Evolutionary conservation across 2,888 invertebrate species (phyloP).

Genomic region (Dusona sp.): DNA sequence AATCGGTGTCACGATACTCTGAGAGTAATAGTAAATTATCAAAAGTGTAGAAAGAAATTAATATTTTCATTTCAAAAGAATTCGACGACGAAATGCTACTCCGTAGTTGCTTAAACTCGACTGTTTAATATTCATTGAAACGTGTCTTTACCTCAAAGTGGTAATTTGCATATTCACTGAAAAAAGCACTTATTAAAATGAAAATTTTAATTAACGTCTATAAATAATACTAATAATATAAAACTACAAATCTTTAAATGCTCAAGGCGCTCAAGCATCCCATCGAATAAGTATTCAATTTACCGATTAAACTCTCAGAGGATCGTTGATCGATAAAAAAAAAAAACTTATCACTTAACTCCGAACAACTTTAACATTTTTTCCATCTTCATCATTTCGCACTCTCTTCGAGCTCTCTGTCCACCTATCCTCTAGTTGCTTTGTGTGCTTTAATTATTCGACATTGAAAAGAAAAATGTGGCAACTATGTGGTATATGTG

Average conservation of each 20-base stretch:
- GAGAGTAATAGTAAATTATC: not conserved
- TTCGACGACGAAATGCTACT: not conserved
- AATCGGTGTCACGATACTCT: conserved; percentile 30
- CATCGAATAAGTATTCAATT: not conserved
- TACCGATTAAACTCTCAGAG: conserved; percentile 12
- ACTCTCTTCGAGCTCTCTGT: not conserved
- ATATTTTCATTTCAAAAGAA: not conserved
- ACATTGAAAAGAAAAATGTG: conserved; percentile 39
- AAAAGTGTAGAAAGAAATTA: not conserved
- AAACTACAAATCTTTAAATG: not conserved
- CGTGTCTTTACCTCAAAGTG: not conserved
- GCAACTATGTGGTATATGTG: conserved; percentile 68
- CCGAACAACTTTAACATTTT: conserved; percentile 1
- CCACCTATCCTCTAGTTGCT: conserved; percentile 49
- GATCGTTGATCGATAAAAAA: conserved; percentile 22
- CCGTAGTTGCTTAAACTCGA: not conserved
- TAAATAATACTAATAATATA: not conserved
- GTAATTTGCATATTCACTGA: not conserved
- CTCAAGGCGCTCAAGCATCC: not conserved
- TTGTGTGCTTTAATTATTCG: conserved; percentile 66
- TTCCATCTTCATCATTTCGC: not conserved
- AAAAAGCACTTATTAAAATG: not conserved
- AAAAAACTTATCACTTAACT: conserved; percentile 9
- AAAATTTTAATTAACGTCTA: not conserved
- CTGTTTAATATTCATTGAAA: not conserved